These are phyloP conservation scores for Lasius platythorax DNA, from an alignment of 2,888 invertebrate genomes.

Conservation along the genomic window DNA sequence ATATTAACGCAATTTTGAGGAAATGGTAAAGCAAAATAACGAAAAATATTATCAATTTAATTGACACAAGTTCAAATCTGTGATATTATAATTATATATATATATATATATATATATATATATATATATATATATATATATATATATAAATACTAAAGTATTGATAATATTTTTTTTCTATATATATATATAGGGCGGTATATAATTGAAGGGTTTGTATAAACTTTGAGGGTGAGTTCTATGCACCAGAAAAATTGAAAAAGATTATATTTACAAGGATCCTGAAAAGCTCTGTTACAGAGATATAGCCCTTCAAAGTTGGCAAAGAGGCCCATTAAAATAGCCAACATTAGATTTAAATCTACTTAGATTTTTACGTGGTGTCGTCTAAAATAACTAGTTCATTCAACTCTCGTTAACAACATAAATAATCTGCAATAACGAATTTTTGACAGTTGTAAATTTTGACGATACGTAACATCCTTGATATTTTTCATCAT, in stretches of 20 bases:
- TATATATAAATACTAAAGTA: background rate
- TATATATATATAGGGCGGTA: background rate
- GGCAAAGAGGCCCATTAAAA: background rate
- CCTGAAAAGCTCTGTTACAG: background rate
- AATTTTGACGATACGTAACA: too few species aligned
- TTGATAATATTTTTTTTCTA: background rate
- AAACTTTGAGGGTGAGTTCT: background rate
- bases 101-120: background rate
- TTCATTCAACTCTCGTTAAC: background rate
- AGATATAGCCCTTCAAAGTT: background rate
- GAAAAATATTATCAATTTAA: background rate
- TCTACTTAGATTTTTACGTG: background rate
- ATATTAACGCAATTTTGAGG: slow-evolving; percentile 50
- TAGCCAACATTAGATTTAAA: background rate
- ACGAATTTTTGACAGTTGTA: background rate
- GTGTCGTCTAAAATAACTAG: background rate
- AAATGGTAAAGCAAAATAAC: slow-evolving; percentile 61
- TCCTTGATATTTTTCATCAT: too few species aligned
- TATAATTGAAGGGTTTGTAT: background rate
- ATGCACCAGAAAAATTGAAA: background rate
- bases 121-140: background rate
- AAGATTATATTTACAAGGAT: background rate
- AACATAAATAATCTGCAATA: background rate
- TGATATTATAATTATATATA: background rate
- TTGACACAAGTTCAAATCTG: background rate